Percentiles rank a stretch among this genome's conserved stretches.
phyloP scores from a whole-genome alignment of 2,113 vertebrate genomes.

The Indicator indicator region DNA sequence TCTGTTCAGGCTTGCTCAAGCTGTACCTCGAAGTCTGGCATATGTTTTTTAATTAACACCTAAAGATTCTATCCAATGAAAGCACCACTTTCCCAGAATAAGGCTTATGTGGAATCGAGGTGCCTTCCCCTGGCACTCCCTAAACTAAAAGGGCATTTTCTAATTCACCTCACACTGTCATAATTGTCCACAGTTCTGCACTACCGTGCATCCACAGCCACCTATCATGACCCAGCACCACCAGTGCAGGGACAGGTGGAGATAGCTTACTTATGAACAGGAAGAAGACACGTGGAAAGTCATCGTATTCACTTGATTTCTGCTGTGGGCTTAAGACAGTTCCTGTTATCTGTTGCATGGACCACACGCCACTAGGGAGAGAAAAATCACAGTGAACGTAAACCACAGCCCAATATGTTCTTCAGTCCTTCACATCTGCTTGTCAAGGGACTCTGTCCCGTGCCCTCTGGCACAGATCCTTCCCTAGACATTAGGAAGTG shows the following conservation, averaged over 20 bases:
- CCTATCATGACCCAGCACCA: not conserved
- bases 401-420: not conserved
- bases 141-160: not conserved
- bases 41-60: not conserved
- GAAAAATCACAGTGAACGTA: not conserved
- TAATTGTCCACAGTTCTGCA: not conserved
- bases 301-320: not conserved
- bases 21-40: not conserved
- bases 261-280: not conserved
- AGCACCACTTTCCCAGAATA: rapidly evolving
- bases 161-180: not conserved
- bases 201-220: rapidly evolving
- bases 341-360: not conserved
- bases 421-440: not conserved
- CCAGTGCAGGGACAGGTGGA: not conserved
- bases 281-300: not conserved
- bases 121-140: not conserved
- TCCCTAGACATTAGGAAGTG: not conserved
- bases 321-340: not conserved
- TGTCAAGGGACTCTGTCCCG: rapidly evolving
- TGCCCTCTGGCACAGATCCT: not conserved
- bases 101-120: not conserved
- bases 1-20: not conserved
- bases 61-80: not conserved
- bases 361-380: not conserved